These are phyloP conservation scores for Stegophylla sp. DNA, from an alignment of 2,888 invertebrate genomes.

Conservation along the genomic window DNA sequence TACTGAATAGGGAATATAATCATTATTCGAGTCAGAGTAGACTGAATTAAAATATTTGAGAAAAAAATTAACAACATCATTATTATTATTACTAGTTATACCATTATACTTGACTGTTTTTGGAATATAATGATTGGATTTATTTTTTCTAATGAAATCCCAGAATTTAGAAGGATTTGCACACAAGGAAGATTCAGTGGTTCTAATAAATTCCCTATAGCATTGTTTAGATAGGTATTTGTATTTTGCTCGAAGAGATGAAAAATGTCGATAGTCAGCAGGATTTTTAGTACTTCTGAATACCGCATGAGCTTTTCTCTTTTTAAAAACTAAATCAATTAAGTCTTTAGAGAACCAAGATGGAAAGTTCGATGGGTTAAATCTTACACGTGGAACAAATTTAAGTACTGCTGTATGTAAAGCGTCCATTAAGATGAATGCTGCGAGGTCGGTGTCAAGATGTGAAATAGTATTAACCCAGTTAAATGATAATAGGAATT, in stretches of 20 bases:
- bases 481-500: too few relatives aligned
- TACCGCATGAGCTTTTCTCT: background rate
- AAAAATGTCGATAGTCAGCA: background rate
- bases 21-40: too few relatives aligned
- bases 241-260: constrained; percentile 6
- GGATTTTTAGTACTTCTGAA: background rate
- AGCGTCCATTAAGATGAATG: too few relatives aligned
- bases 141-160: constrained; percentile 2
- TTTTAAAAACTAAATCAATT: constrained; percentile 7
- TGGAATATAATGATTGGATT: background rate
- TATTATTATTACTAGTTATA: too few relatives aligned
- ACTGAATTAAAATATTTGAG: too few relatives aligned
- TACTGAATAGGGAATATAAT: too few relatives aligned
- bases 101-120: background rate
- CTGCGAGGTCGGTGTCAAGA: too few relatives aligned
- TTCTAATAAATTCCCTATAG: constrained; percentile 1
- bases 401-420: too few relatives aligned
- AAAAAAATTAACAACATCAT: too few relatives aligned
- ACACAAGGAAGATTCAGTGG: background rate
- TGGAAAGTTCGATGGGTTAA: too few relatives aligned
- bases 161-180: background rate
- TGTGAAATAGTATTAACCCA: too few relatives aligned
- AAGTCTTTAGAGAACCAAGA: constrained; percentile 1
- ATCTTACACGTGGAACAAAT: too few relatives aligned
- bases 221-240: constrained; percentile 11